Percentiles rank a stretch among this genome's conserved stretches.
Conservation (phyloP, 2,797 vertebrate species). For the Decapterus maruadsi region DNA sequence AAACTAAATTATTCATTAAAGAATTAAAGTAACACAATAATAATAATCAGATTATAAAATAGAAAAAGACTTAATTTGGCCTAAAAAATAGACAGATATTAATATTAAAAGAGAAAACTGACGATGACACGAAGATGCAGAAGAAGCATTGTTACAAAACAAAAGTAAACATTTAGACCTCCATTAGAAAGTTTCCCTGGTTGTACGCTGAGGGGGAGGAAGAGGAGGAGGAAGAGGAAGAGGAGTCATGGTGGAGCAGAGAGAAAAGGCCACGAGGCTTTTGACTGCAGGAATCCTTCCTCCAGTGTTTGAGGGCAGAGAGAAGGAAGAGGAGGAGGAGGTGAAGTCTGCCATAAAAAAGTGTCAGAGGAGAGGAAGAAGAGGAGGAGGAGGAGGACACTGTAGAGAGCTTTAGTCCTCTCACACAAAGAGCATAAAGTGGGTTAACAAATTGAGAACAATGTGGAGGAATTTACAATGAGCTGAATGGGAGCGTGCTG, state of each 20-base stretch:
- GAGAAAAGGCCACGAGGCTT: slow-evolving; percentile 55
- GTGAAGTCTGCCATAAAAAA: slow-evolving; percentile 66
- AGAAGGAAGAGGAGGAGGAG: slow-evolving; percentile 60
- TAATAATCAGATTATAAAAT: too few relatives aligned
- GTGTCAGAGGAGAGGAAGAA: slow-evolving; percentile 48
- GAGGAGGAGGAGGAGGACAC: slow-evolving; percentile 43
- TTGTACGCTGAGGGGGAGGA: background rate
- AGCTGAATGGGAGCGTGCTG: slow-evolving; percentile 73
- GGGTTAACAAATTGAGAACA: slow-evolving; percentile 84
- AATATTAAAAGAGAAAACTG: too few relatives aligned
- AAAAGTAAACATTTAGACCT: too few relatives aligned
- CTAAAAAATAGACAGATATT: too few relatives aligned
- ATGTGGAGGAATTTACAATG: slow-evolving; percentile 84
- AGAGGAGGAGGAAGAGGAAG: background rate
- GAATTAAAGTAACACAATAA: too few relatives aligned
- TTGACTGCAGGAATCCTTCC: slow-evolving; percentile 59
- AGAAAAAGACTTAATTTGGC: too few relatives aligned
- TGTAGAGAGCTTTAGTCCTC: slow-evolving; percentile 69
- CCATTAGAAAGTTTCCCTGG: too few relatives aligned
- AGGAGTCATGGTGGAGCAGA: slow-evolving; percentile 22
- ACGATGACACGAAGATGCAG: too few relatives aligned
- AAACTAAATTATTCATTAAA: too few relatives aligned
- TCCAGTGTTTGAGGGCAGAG: slow-evolving; percentile 26
- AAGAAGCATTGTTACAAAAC: too few relatives aligned
- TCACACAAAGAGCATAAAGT: slow-evolving; percentile 79